A percentile compares a stretch with the other conserved stretches of the same genome.
Conservation (phyloP, 2,888 invertebrate species). For the Heliconius ethilla region DNA sequence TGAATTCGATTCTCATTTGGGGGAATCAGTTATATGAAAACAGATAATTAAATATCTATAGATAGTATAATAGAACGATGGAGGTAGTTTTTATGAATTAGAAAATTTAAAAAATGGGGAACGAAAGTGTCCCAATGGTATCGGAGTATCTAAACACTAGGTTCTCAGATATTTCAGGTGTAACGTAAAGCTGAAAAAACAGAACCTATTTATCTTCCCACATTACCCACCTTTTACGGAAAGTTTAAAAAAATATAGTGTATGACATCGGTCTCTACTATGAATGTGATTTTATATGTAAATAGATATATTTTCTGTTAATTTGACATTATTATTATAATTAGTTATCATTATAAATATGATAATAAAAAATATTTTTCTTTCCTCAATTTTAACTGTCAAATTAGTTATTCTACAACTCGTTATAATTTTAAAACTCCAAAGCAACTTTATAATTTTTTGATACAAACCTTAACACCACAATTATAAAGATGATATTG, state of each 20-base stretch:
- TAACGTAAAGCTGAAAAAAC: no score
- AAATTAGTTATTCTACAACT: slow-evolving; percentile 14
- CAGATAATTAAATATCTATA: background rate
- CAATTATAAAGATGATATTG: background rate
- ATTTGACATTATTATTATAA: background rate
- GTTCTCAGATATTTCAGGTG: no score
- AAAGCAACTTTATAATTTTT: background rate
- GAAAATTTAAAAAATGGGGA: background rate
- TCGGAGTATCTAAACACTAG: no score
- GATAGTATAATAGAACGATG: background rate
- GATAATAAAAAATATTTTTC: slow-evolving; percentile 4
- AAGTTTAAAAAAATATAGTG: no score
- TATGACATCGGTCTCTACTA: no score
- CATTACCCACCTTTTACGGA: no score
- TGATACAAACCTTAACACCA: background rate
- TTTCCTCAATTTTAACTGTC: slow-evolving; percentile 3
- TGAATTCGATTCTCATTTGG: background rate
- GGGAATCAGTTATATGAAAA: background rate
- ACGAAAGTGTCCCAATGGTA: no score
- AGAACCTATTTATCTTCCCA: no score
- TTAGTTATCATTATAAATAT: background rate
- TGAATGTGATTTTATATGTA: background rate
- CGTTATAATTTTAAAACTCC: background rate
- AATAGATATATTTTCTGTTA: background rate
- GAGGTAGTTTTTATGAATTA: background rate